These are phyloP conservation scores for Sternotherus odoratus DNA, from an alignment of 2,797 vertebrate species.

Conservation along the genomic window DNA sequence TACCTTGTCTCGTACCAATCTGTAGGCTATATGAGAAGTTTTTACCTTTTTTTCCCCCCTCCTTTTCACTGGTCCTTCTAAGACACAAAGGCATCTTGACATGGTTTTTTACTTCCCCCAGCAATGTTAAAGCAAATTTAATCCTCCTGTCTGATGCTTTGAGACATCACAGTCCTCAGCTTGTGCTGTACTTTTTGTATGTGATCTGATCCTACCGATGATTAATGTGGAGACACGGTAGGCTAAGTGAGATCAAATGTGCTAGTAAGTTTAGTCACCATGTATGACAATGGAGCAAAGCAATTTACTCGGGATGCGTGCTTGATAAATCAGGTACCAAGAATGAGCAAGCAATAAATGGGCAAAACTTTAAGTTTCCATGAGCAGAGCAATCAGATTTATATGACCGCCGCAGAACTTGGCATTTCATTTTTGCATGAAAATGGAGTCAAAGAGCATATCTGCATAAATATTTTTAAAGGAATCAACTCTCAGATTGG, in stretches of 20 bases:
- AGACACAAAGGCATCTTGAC: background rate
- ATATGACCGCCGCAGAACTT: background rate
- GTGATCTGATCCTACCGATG: slow-evolving; percentile 31
- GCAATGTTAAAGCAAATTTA: background rate
- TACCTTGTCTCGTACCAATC: background rate
- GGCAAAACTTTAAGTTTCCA: slow-evolving; percentile 13
- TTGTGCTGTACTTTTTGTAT: background rate
- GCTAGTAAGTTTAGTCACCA: background rate
- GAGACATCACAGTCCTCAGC: background rate
- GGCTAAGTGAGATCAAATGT: background rate
- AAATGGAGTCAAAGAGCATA: slow-evolving; percentile 11
- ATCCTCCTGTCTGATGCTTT: background rate
- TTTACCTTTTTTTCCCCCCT: background rate
- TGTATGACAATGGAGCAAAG: background rate
- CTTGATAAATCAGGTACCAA: background rate
- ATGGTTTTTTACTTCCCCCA: slow-evolving; percentile 15
- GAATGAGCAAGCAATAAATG: slow-evolving; percentile 7
- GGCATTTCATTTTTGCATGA: slow-evolving; percentile 21
- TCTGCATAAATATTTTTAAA: background rate
- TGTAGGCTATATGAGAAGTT: background rate
- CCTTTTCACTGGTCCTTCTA: background rate
- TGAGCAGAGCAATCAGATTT: background rate
- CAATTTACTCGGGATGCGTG: background rate
- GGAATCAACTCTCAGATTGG: background rate
- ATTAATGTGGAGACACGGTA: background rate